A percentile compares a stretch with the other conserved stretches of the same genome.
Conservation (phyloP, 2,113 vertebrate species). For the Myotis brandtii region DNA sequence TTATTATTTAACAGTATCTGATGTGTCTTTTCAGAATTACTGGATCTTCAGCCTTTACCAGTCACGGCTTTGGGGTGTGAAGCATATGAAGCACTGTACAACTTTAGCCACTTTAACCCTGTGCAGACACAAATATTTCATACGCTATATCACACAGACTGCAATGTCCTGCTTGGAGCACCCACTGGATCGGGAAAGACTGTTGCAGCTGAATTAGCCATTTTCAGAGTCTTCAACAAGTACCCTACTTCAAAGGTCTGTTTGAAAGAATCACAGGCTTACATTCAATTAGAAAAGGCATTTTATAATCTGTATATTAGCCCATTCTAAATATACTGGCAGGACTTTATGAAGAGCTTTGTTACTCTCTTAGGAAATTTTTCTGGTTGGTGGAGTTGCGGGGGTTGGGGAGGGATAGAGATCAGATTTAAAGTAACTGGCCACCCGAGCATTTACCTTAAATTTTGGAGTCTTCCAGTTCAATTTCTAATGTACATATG, state of each 20-base stretch:
- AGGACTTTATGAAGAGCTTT: neutral
- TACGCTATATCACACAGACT: constrained; percentile 96
- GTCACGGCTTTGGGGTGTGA: constrained; percentile 91
- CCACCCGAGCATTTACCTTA: neutral
- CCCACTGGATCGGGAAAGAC: constrained; percentile 99
- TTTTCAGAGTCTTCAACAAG: constrained; percentile 97
- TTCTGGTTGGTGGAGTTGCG: neutral
- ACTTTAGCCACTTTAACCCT: constrained; percentile 98
- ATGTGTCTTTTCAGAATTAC: constrained; percentile 90
- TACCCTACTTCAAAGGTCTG: constrained; percentile 95
- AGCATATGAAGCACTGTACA: constrained; percentile 94
- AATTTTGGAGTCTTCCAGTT: neutral
- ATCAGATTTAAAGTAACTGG: constrained; percentile 2
- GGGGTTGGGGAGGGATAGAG: neutral
- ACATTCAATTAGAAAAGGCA: neutral
- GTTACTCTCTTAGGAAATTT: constrained; percentile 1
- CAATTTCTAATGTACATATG: neutral
- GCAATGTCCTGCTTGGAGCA: constrained; percentile 97
- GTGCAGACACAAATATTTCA: constrained; percentile 99
- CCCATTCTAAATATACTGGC: neutral
- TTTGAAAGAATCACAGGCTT: constrained; percentile 49
- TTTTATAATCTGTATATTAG: constrained; percentile 21
- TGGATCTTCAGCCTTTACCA: constrained; percentile 97
- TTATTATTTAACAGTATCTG: neutral
- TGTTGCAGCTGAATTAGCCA: constrained; percentile 97